phyloP scores from a whole-genome alignment of 2,113 vertebrate genomes.

The Mormoops blainvillei region DNA sequence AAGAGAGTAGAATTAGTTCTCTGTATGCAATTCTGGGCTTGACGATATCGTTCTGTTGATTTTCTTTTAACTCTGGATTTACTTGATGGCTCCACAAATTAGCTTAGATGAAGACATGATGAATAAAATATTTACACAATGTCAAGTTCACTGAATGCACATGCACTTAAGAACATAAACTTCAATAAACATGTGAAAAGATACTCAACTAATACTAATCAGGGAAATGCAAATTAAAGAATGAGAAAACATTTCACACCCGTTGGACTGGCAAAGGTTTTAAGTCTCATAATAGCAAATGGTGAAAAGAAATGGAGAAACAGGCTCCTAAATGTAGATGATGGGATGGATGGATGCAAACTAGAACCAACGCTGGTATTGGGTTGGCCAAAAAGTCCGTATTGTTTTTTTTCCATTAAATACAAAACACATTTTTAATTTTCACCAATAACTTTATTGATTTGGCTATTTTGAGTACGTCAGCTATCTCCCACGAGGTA shows the following conservation, averaged over 20 bases:
- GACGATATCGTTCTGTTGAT: not conserved
- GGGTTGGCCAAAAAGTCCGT: too few species aligned
- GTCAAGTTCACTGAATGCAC: not conserved
- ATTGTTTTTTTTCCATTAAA: too few species aligned
- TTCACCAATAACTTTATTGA: too few species aligned
- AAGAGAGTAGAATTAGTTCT: not conserved
- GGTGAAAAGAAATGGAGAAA: slow-evolving; percentile 26
- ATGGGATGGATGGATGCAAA: not conserved
- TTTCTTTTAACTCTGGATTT: not conserved
- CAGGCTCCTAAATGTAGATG: not conserved
- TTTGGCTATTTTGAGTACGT: too few species aligned
- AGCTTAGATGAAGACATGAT: not conserved
- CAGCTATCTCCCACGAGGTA: too few species aligned
- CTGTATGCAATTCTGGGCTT: not conserved
- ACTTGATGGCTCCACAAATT: not conserved
- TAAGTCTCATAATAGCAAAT: not conserved
- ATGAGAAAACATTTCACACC: not conserved
- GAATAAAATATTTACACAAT: not conserved
- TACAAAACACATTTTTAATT: too few species aligned
- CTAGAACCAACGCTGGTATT: not conserved
- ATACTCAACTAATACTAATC: not conserved
- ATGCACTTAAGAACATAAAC: not conserved
- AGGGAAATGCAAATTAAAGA: slow-evolving; percentile 20
- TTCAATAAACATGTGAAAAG: not conserved
- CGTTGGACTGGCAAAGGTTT: not conserved